These are phyloP conservation scores for Cydia splendana DNA, from an alignment of 1,140 invertebrate species.

Conservation along the genomic window DNA sequence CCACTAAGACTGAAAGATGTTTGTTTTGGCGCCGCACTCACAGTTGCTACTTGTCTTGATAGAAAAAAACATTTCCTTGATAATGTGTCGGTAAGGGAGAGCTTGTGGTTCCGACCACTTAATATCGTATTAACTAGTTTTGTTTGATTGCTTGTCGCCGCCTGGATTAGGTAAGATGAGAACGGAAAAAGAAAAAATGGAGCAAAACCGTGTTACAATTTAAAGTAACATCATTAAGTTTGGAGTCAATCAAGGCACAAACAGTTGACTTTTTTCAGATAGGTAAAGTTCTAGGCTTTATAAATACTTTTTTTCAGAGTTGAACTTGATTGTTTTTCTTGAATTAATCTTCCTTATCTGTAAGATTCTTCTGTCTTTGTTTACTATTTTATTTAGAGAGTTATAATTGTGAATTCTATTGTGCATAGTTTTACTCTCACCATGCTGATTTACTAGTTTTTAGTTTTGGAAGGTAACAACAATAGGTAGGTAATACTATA, in stretches of 20 bases:
- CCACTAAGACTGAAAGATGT: not conserved
- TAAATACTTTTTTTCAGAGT: not conserved
- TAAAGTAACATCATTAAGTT: not conserved
- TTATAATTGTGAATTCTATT: too few species aligned
- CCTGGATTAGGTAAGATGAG: slow-evolving; percentile 16
- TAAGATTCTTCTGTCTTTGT: too few species aligned
- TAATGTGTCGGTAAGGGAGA: slow-evolving; percentile 53
- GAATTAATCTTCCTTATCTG: too few species aligned
- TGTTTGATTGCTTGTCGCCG: slow-evolving; percentile 40
- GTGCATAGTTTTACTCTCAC: too few species aligned
- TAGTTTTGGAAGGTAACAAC: too few species aligned
- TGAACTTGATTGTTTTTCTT: not conserved
- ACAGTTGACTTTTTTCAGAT: not conserved
- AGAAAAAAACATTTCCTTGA: slow-evolving; percentile 53
- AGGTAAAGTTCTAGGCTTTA: not conserved
- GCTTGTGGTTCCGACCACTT: slow-evolving; percentile 45
- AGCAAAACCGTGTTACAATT: not conserved
- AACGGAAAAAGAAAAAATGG: slow-evolving; percentile 5
- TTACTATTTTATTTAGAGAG: too few species aligned
- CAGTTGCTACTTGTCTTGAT: slow-evolving; percentile 51
- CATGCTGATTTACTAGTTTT: too few species aligned
- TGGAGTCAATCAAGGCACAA: not conserved
- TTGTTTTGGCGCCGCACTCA: slow-evolving; percentile 31
- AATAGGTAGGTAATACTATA: too few species aligned
- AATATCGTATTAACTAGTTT: slow-evolving; percentile 45